phyloP scores from a whole-genome alignment of 2,888 invertebrate genomes.

The Microctonus brassicae region DNA sequence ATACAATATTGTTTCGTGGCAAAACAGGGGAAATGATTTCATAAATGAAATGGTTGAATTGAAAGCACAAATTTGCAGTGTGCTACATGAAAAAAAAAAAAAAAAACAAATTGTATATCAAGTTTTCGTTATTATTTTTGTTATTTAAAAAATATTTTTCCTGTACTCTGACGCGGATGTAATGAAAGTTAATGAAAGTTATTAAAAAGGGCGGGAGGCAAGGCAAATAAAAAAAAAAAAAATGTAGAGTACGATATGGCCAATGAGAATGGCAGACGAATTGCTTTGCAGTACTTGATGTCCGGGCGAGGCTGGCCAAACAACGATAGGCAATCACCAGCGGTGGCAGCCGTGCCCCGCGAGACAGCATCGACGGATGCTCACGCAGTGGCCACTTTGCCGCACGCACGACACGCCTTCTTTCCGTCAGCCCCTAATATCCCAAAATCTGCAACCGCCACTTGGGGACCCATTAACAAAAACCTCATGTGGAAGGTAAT shows the following conservation, averaged over 20 bases:
- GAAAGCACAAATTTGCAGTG: not conserved
- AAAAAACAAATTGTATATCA: not conserved
- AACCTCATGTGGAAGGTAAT: slow-evolving; percentile 77
- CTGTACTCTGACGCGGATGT: not conserved
- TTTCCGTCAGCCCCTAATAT: slow-evolving; percentile 72
- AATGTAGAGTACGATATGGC: slow-evolving; percentile 7
- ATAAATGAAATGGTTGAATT: slow-evolving; percentile 15
- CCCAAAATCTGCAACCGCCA: slow-evolving; percentile 75
- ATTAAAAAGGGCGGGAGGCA: not conserved
- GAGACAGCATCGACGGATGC: slow-evolving; percentile 63
- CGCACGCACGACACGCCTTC: slow-evolving; percentile 67
- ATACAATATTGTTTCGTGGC: slow-evolving; percentile 10
- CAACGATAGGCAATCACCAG: slow-evolving; percentile 66
- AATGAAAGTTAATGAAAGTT: not conserved
- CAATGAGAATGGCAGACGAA: slow-evolving; percentile 51
- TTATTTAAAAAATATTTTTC: not conserved
- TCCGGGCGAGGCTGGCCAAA: slow-evolving; percentile 68
- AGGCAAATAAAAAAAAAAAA: slow-evolving; percentile 15
- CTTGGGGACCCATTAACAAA: slow-evolving; percentile 77
- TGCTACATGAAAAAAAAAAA: no score
- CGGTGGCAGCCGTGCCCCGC: slow-evolving; percentile 59
- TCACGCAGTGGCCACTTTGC: slow-evolving; percentile 67
- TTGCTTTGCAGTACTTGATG: slow-evolving; percentile 66
- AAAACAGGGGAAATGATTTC: not conserved
- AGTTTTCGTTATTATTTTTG: not conserved